Conservation (phyloP, 1,140 invertebrate species). For the Hestina assimilis region DNA sequence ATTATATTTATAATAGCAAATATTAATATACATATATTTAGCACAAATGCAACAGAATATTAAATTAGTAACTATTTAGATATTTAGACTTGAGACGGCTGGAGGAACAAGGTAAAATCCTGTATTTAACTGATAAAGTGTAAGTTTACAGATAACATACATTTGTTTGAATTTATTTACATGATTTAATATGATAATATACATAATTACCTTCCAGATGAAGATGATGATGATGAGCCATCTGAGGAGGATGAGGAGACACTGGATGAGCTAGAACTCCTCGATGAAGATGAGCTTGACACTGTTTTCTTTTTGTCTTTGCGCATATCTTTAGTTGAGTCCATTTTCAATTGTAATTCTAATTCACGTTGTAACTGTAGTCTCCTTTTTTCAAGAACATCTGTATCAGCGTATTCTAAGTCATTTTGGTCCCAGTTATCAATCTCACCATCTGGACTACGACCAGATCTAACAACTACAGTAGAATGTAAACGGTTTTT, state of each 20-base stretch:
- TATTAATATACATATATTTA: too few species aligned
- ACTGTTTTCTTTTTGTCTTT: constrained; percentile 84
- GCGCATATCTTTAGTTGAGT: constrained; percentile 79
- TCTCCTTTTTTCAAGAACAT: constrained; percentile 86
- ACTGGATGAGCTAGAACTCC: constrained; percentile 82
- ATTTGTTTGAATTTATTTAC: too few species aligned
- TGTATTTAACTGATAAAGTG: too few species aligned
- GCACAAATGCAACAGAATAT: too few species aligned
- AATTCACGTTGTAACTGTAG: constrained; percentile 88
- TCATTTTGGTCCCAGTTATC: constrained; percentile 88
- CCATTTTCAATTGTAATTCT: constrained; percentile 86
- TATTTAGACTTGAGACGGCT: too few species aligned
- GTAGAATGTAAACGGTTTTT: constrained; percentile 83
- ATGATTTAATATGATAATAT: not conserved
- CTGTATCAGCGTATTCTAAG: constrained; percentile 90
- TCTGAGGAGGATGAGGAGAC: constrained; percentile 81
- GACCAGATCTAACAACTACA: constrained; percentile 81
- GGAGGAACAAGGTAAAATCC: too few species aligned
- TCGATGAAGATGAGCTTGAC: constrained; percentile 83
- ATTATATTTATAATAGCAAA: too few species aligned
- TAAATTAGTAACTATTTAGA: too few species aligned
- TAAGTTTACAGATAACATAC: too few species aligned
- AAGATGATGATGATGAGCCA: constrained; percentile 81
- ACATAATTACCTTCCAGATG: constrained; percentile 62
- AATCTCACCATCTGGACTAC: constrained; percentile 83